Evolutionary conservation across 1,140 invertebrate genomes (phyloP).

Genomic region (Kradibia gibbosae): DNA sequence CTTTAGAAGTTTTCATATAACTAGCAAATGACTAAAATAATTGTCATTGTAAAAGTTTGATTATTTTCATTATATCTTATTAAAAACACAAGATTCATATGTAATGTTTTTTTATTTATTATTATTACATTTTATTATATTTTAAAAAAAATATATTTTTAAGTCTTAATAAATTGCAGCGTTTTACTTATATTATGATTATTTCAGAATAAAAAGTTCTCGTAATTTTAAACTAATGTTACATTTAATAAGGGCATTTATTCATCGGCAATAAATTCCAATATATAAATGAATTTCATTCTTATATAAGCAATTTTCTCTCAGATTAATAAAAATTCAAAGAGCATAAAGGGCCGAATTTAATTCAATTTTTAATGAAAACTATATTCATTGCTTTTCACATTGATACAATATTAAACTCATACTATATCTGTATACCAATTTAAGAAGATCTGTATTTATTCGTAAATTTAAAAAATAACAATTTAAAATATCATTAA

Average conservation of each 20-base stretch:
- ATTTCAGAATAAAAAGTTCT: background rate
- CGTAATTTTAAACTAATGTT: background rate
- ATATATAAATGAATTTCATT: background rate
- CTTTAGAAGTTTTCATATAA: background rate
- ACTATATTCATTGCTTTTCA: background rate
- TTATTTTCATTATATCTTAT: background rate
- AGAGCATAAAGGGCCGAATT: background rate
- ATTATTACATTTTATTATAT: too few relatives aligned
- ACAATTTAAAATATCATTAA: too few relatives aligned
- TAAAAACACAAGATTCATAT: too few relatives aligned
- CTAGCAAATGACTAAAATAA: background rate
- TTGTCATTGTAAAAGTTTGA: background rate
- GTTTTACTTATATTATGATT: too few relatives aligned
- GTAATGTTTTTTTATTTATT: too few relatives aligned
- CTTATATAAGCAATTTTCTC: background rate
- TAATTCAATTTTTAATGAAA: background rate
- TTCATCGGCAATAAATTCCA: background rate
- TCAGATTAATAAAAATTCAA: background rate
- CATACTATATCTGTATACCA: background rate
- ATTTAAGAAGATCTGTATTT: too few relatives aligned
- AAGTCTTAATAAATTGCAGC: too few relatives aligned
- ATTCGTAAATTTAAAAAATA: too few relatives aligned
- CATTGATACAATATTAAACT: background rate
- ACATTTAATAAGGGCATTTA: background rate
- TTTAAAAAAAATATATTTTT: too few relatives aligned